phyloP scores from a whole-genome alignment of 2,113 vertebrate genomes.

The Pogona vitticeps region DNA sequence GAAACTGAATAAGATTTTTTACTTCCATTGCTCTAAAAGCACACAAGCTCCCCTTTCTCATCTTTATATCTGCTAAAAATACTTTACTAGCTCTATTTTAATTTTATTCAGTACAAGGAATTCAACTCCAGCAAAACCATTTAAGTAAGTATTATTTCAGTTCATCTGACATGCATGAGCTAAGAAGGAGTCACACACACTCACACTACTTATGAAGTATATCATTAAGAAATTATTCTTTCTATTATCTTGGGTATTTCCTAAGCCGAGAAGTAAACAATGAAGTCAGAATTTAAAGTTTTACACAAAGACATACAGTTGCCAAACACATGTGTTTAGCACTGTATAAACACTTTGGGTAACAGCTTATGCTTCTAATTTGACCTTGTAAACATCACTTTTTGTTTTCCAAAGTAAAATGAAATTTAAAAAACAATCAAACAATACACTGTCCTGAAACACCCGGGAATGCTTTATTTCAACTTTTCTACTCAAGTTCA shows the following conservation, averaged over 20 bases:
- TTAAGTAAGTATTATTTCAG: background rate
- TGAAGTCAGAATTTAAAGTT: conserved; percentile 43
- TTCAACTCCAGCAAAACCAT: background rate
- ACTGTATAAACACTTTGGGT: background rate
- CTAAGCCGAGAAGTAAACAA: background rate
- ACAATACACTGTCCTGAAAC: conserved; percentile 45
- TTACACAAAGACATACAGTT: background rate
- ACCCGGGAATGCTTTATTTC: conserved; percentile 38
- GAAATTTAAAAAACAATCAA: background rate
- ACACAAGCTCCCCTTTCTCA: no score
- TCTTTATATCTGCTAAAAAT: no score
- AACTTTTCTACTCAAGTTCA: background rate
- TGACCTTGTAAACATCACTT: conserved; percentile 53
- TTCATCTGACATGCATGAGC: background rate
- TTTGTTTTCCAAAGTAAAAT: conserved; percentile 49
- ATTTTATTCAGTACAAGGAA: background rate
- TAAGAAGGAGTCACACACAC: conserved; percentile 1
- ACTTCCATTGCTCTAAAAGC: no score
- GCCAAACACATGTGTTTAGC: conserved; percentile 4
- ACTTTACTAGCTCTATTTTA: background rate
- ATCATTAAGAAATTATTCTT: background rate
- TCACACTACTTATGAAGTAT: conserved; percentile 1
- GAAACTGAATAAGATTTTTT: no score
- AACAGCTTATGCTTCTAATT: conserved; percentile 46
- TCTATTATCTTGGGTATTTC: conserved; percentile 34